phyloP scores from a whole-genome alignment of 2,113 vertebrate species.

The Anser cygnoides region DNA sequence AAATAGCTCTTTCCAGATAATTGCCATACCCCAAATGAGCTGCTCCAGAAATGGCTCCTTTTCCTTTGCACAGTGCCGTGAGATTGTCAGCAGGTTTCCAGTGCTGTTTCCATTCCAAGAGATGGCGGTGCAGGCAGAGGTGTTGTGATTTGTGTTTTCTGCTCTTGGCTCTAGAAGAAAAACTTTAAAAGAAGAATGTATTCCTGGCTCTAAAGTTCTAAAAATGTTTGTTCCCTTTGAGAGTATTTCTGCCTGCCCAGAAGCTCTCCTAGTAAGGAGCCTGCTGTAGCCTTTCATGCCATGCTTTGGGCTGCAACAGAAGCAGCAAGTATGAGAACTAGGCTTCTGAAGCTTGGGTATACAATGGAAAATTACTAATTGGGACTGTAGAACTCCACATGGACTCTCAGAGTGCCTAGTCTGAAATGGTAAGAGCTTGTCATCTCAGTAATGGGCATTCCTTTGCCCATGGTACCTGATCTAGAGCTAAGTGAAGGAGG shows the following conservation, averaged over 20 bases:
- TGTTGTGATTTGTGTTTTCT: conserved; percentile 3
- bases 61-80: neutral
- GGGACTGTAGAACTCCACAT: neutral
- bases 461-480: neutral
- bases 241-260: neutral
- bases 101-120: conserved; percentile 2
- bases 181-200: neutral
- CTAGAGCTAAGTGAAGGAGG: neutral
- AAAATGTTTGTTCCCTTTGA: neutral
- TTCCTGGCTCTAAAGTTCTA: neutral
- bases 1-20: conserved; percentile 17
- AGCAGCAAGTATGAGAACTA: neutral
- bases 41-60: neutral
- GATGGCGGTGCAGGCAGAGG: neutral
- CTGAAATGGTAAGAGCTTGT: neutral
- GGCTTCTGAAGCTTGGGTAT: neutral
- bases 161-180: conserved; percentile 15
- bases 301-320: neutral
- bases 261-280: neutral
- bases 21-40: neutral
- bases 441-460: neutral
- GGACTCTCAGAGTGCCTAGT: neutral
- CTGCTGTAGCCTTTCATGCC: neutral
- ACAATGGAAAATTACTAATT: neutral
- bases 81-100: conserved; percentile 27